A percentile compares a stretch with the other conserved stretches of the same genome.
These are phyloP conservation scores for Drosophila subquinaria DNA, from an alignment of 2,888 invertebrate genomes.

Conservation along the genomic window DNA sequence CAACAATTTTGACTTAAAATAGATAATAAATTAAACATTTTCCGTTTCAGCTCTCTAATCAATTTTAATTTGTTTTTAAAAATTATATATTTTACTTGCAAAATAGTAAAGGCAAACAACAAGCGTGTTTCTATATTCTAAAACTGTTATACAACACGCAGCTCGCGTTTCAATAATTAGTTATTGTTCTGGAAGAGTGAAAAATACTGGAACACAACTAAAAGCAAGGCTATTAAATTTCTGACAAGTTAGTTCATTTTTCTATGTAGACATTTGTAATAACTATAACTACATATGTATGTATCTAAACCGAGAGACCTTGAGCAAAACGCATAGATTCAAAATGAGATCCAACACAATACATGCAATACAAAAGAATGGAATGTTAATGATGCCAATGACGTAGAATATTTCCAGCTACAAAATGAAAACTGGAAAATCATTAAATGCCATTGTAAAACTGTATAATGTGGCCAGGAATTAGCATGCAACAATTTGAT, in stretches of 20 bases:
- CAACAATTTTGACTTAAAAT: neutral
- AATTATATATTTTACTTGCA: neutral
- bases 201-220: conserved; percentile 11
- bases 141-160: neutral
- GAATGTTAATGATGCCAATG: conserved; percentile 28
- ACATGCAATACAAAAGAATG: conserved; percentile 12
- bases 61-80: neutral
- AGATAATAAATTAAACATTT: neutral
- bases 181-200: conserved; percentile 41
- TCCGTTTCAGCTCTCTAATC: neutral
- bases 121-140: neutral
- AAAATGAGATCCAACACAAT: conserved; percentile 1
- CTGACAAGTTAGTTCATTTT: conserved; percentile 7
- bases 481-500: conserved; percentile 42
- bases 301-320: conserved; percentile 18
- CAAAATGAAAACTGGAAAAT: conserved; percentile 10
- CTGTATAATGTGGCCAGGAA: conserved; percentile 7
- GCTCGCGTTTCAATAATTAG: conserved; percentile 11
- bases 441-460: conserved; percentile 16
- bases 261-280: neutral
- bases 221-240: conserved; percentile 19
- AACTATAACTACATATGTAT: neutral
- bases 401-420: neutral
- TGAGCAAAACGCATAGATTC: conserved; percentile 9
- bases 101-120: neutral